phyloP scores from a whole-genome alignment of 2,888 invertebrate genomes.

The Himalopsyche anomala region DNA sequence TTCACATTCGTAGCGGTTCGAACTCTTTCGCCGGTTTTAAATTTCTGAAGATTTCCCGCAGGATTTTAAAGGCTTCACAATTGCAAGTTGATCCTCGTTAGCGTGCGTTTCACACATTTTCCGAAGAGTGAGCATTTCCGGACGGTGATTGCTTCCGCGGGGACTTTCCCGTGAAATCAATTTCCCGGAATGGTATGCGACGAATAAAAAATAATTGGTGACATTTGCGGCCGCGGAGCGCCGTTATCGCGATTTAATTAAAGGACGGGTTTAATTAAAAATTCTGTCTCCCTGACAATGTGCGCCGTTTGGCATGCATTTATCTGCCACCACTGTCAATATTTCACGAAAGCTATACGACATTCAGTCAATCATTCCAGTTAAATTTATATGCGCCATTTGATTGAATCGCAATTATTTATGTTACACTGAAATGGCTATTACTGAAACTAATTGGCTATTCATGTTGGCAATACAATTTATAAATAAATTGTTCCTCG shows the following conservation, averaged over 20 bases:
- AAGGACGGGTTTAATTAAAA: conserved; percentile 63
- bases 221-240: conserved; percentile 57
- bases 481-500: too few species aligned
- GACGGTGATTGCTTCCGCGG: conserved; percentile 55
- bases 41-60: conserved; percentile 31
- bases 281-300: conserved; percentile 45
- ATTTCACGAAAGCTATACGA: too few species aligned
- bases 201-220: conserved; percentile 59
- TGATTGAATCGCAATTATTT: too few species aligned
- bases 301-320: conserved; percentile 23
- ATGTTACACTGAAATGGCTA: too few species aligned
- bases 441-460: too few species aligned
- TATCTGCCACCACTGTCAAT: not conserved
- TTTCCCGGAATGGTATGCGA: conserved; percentile 46
- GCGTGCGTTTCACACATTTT: conserved; percentile 45
- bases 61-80: conserved; percentile 40
- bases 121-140: conserved; percentile 39
- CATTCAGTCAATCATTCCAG: too few species aligned
- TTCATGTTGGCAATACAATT: too few species aligned
- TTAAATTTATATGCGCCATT: too few species aligned
- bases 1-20: not conserved
- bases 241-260: conserved; percentile 63
- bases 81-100: conserved; percentile 47
- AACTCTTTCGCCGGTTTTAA: conserved; percentile 36
- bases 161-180: conserved; percentile 50